Evolutionary conservation across 2,797 vertebrate species (phyloP).

Genomic region (Sebastes taczanowskii): DNA sequence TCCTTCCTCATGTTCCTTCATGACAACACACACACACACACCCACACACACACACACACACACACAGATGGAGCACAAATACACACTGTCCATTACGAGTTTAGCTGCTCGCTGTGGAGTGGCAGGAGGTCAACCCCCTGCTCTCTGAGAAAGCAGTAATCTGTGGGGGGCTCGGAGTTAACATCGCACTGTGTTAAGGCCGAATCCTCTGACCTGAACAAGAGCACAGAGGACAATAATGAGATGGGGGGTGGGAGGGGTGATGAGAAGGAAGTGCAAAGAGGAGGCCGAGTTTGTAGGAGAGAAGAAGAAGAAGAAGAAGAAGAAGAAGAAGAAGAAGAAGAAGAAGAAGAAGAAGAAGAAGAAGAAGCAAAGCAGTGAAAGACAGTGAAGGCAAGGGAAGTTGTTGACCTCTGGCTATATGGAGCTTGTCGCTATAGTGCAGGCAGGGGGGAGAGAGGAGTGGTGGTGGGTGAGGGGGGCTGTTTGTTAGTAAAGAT

Average conservation of each 20-base stretch:
- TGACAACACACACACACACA: conserved; percentile 14
- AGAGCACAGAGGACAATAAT: conserved; percentile 37
- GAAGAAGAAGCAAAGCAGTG: conserved; percentile 34
- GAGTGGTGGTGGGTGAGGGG: background rate
- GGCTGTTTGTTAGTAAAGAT: conserved; percentile 76
- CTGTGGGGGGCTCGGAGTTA: conserved; percentile 28
- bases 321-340: conserved; percentile 40
- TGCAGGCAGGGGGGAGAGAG: conserved; percentile 21
- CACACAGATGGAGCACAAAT: conserved; percentile 15
- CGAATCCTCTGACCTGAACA: conserved; percentile 46
- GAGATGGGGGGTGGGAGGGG: background rate
- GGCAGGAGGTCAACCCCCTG: conserved; percentile 34
- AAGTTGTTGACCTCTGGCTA: conserved; percentile 74
- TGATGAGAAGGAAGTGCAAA: background rate
- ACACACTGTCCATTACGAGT: conserved; percentile 23
- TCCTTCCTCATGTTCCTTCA: conserved; percentile 8
- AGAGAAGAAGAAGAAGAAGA: conserved; percentile 22
- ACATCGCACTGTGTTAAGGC: conserved; percentile 44
- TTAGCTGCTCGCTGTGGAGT: conserved; percentile 19
- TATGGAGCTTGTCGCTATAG: conserved; percentile 58
- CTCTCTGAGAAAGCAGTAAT: conserved; percentile 27
- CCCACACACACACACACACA: conserved; percentile 12
- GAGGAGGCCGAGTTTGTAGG: conserved; percentile 35
- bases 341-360: conserved; percentile 8
- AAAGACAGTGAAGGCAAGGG: conserved; percentile 60